Conservation (phyloP, 2,797 vertebrate genomes). For the Setipinna tenuifilis region DNA sequence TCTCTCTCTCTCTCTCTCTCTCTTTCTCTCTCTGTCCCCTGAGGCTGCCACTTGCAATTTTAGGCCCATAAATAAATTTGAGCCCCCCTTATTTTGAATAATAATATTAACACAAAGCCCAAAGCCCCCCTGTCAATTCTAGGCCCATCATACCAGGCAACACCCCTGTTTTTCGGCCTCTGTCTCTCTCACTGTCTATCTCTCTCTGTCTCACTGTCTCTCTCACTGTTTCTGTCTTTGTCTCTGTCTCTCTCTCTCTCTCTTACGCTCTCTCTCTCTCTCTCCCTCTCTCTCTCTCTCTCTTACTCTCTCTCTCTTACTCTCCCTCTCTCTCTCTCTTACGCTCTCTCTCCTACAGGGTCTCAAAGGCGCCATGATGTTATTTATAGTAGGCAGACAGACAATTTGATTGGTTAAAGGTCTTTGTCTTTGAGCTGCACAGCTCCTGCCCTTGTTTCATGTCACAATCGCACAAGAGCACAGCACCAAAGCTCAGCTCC, state of each 20-base stretch:
- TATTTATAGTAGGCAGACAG: conserved; percentile 46
- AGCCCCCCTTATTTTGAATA: too few species aligned
- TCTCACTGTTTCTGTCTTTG: too few species aligned
- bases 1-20: not conserved
- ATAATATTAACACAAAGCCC: too few species aligned
- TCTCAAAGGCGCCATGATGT: conserved; percentile 32
- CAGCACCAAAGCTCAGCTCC: not conserved
- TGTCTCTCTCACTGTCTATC: not conserved
- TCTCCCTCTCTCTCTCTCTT: not conserved
- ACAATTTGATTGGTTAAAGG: conserved; percentile 11
- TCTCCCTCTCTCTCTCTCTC: not conserved
- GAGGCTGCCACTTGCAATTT: too few species aligned
- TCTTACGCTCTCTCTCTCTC: not conserved
- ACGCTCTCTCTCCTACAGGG: not conserved
- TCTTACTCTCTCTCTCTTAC: not conserved
- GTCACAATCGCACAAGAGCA: not conserved
- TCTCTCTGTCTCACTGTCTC: not conserved
- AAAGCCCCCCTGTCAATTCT: too few species aligned
- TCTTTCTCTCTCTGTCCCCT: too few species aligned
- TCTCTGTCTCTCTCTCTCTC: too few species aligned
- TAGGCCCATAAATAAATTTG: too few species aligned
- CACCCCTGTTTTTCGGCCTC: too few species aligned
- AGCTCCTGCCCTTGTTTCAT: not conserved
- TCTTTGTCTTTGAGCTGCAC: conserved; percentile 9
- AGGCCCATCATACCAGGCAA: too few species aligned